phyloP scores from a whole-genome alignment of 2,888 invertebrate species.

The Trachelus iudaicus region DNA sequence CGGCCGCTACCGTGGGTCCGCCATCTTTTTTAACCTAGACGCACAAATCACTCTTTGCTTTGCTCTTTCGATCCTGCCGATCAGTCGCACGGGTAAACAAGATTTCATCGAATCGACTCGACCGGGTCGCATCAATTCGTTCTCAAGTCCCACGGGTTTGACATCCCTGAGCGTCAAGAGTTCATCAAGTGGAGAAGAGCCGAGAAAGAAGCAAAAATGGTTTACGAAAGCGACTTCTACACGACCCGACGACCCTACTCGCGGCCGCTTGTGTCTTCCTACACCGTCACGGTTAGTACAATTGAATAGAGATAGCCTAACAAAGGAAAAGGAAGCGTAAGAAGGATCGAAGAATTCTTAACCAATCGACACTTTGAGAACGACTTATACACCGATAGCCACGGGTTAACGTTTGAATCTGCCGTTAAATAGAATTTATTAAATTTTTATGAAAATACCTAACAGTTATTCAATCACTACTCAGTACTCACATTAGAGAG shows the following conservation, averaged over 20 bases:
- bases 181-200: slow-evolving; percentile 62
- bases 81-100: slow-evolving; percentile 22
- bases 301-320: slow-evolving; percentile 26
- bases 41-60: slow-evolving; percentile 20
- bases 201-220: slow-evolving; percentile 73
- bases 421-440: background rate
- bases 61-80: slow-evolving; percentile 5
- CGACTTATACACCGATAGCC: background rate
- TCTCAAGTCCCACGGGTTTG: background rate
- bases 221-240: slow-evolving; percentile 93
- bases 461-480: background rate
- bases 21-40: slow-evolving; percentile 16
- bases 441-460: background rate
- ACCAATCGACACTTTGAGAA: background rate
- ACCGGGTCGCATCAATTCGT: background rate
- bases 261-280: slow-evolving; percentile 77
- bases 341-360: background rate
- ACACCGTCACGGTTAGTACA: slow-evolving; percentile 84
- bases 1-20: slow-evolving; percentile 50
- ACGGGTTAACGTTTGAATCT: background rate
- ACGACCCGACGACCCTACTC: slow-evolving; percentile 87
- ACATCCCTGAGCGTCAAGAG: slow-evolving; percentile 32
- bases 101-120: slow-evolving; percentile 7
- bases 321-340: background rate
- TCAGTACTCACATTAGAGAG: background rate